Percentiles rank a stretch among this genome's conserved stretches.
Conservation (phyloP, 2,797 vertebrate genomes). For the Sphaeramia orbicularis region DNA sequence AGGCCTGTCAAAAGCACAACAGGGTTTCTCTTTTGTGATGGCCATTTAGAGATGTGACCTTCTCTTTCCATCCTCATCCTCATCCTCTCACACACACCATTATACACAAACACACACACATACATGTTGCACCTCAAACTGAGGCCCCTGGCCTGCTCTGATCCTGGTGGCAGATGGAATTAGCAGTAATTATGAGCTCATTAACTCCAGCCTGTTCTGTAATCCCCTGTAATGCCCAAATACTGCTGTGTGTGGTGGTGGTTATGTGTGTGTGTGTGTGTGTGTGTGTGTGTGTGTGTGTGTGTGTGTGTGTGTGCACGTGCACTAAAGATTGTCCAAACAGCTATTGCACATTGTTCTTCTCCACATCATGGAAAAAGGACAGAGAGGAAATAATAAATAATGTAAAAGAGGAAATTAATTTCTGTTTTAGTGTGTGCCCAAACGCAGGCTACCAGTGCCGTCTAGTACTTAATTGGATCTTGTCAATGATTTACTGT, state of each 20-base stretch:
- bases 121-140: constrained; percentile 14
- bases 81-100: constrained; percentile 9
- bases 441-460: constrained; percentile 19
- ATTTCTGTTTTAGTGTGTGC: constrained; percentile 40
- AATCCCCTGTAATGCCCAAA: constrained; percentile 81
- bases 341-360: constrained; percentile 45
- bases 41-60: constrained; percentile 68
- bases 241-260: constrained; percentile 51
- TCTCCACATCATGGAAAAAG: constrained; percentile 41
- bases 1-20: constrained; percentile 54
- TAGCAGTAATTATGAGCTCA: constrained; percentile 81
- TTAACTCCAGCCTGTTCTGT: constrained; percentile 80
- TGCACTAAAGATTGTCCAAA: constrained; percentile 29
- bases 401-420: constrained; percentile 51
- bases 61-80: constrained; percentile 35
- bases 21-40: constrained; percentile 53
- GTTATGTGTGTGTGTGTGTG: constrained; percentile 29
- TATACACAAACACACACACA: background rate
- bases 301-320: constrained; percentile 14
- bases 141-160: constrained; percentile 52
- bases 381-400: constrained; percentile 53
- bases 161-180: constrained; percentile 83
- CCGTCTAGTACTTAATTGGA: constrained; percentile 52
- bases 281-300: constrained; percentile 20
- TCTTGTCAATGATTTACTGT: constrained; percentile 57